These are phyloP conservation scores for Xestia rhomboidea DNA, from an alignment of 2,888 invertebrate genomes.

Conservation along the genomic window DNA sequence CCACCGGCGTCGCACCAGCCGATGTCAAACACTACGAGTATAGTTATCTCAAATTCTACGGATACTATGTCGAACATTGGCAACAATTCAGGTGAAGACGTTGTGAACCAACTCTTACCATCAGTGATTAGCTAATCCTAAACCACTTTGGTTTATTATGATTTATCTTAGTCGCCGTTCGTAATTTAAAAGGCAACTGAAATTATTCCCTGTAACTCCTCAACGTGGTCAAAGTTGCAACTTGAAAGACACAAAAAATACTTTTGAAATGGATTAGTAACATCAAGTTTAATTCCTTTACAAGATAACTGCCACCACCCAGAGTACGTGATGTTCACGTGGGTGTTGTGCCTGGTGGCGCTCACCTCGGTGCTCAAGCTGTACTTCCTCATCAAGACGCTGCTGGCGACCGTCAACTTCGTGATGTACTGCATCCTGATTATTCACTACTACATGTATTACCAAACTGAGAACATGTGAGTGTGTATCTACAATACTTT, in stretches of 20 bases:
- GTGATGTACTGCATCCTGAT: constrained; percentile 93
- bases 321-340: constrained; percentile 98
- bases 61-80: not conserved
- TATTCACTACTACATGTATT: constrained; percentile 90
- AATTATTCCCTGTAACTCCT: not conserved
- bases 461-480: constrained; percentile 74
- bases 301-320: constrained; percentile 91
- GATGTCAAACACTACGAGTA: not conserved
- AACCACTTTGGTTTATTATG: not conserved
- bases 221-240: not conserved
- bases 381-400: constrained; percentile 96
- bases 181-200: not conserved
- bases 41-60: constrained; percentile 7
- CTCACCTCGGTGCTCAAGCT: constrained; percentile 97
- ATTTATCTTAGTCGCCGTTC: not conserved
- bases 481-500: constrained; percentile 63
- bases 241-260: not conserved
- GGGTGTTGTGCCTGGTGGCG: constrained; percentile 97
- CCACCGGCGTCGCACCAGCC: constrained; percentile 67
- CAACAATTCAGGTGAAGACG: constrained; percentile 10
- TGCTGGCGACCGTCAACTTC: constrained; percentile 94
- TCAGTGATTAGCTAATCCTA: not conserved
- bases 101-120: not conserved
- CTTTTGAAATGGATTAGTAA: not conserved
- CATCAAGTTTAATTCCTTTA: constrained; percentile 21